Conservation (phyloP, 1,140 invertebrate species). For the Thrips palmi region DNA sequence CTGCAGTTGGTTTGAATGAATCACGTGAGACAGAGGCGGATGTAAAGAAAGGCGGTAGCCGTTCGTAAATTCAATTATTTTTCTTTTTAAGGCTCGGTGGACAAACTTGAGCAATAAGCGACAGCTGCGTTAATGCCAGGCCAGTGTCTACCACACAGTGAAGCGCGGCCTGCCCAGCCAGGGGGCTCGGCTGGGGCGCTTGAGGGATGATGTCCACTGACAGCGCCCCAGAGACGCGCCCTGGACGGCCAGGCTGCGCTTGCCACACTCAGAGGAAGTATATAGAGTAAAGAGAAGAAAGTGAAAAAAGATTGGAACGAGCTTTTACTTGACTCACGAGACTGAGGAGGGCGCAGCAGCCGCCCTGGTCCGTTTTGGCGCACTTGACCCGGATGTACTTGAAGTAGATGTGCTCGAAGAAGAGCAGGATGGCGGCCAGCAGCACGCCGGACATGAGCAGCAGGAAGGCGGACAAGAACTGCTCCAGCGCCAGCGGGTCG, state of each 20-base stretch:
- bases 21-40: too few relatives aligned
- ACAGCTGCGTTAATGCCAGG: too few relatives aligned
- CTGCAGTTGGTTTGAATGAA: too few relatives aligned
- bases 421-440: constrained; percentile 61
- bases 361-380: constrained; percentile 69
- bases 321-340: constrained; percentile 33
- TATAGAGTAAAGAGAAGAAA: constrained; percentile 1
- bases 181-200: neutral
- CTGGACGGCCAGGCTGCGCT: neutral
- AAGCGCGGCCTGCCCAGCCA: too few relatives aligned
- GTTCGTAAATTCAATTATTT: too few relatives aligned
- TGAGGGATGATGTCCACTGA: neutral
- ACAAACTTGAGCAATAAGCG: too few relatives aligned
- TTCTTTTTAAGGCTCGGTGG: too few relatives aligned
- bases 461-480: constrained; percentile 93
- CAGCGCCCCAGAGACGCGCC: too few relatives aligned
- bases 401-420: constrained; percentile 88
- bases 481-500: constrained; percentile 84
- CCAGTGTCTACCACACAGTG: too few relatives aligned
- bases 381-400: constrained; percentile 75
- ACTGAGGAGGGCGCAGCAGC: constrained; percentile 80
- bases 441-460: constrained; percentile 85
- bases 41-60: too few relatives aligned
- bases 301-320: neutral
- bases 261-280: neutral